These are phyloP conservation scores for Spinibarbus caldwelli DNA, from an alignment of 2,797 vertebrate species.

Conservation along the genomic window DNA sequence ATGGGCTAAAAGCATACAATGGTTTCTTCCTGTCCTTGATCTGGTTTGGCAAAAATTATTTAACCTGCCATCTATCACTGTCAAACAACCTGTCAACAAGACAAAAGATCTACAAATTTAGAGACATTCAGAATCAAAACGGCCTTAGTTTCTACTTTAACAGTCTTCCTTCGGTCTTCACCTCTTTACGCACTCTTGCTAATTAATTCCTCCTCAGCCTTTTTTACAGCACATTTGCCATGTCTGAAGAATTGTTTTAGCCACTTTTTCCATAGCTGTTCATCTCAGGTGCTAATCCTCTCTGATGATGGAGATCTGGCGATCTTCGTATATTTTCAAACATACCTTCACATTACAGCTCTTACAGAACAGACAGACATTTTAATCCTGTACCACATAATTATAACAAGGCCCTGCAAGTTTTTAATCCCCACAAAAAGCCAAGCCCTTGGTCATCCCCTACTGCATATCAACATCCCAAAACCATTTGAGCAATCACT, in stretches of 20 bases:
- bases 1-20: not conserved
- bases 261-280: conserved; percentile 70
- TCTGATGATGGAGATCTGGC: no score
- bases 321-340: conserved; percentile 47
- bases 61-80: not conserved
- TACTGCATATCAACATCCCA: conserved; percentile 48
- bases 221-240: conserved; percentile 64
- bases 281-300: conserved; percentile 51
- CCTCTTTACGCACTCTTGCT: not conserved
- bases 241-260: conserved; percentile 90
- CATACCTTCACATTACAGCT: conserved; percentile 5
- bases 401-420: not conserved
- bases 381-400: conserved; percentile 2
- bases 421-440: conserved; percentile 15
- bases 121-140: conserved; percentile 4
- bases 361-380: conserved; percentile 5
- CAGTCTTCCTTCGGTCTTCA: not conserved
- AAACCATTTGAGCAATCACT: conserved; percentile 65
- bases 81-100: conserved; percentile 26
- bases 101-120: not conserved
- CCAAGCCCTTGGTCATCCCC: conserved; percentile 36
- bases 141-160: not conserved
- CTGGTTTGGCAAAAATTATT: not conserved
- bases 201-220: not conserved
- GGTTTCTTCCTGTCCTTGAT: not conserved